Base-by-base conservation (phyloP, 2,888 invertebrate species). In the Meteorus colon region DNA sequence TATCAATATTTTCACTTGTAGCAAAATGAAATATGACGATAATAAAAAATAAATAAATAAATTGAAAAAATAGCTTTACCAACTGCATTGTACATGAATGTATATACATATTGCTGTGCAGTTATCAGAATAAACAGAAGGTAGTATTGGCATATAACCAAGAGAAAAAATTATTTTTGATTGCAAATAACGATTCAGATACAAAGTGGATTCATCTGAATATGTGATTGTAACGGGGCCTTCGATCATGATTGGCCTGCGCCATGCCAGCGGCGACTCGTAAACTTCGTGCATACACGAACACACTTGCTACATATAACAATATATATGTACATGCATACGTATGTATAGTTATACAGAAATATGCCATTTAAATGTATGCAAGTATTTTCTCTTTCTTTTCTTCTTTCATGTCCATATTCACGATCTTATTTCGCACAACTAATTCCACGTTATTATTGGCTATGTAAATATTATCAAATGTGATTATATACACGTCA, bases 401-500 rank as follows among this genome's bases (percentile, higher is more conserved):
- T 60, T 24, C 66, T 66, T 65, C 41, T 48, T 63, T 27, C n/a
- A 41, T 6, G 14, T 29, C 45, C 48, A 24, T 29, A 45, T 14
- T 12, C 66, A 67, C 48, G 45, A 41, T 19, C 16, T 70, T 51
- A 34, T 48, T 31, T 65, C 24, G 41, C 41, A 14, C 3, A 29
- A 82, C 83, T 85, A 86, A 88, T 88, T 87, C 87, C 79, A 81
- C 76, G 79, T 83, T 83, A 85, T 87, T 86, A 86, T 85, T 82
- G 83, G 80, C 84, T 85, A 83, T 84, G 82, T 84, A 86, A 88
- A 88, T 84, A 88, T 81, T 80, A 82, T 82, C 82, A 78, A 79
- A 77, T 84, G 82, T 84, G 76, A 77, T 79, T 80, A 80, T 70
- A 66, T 62, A 34, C 62, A 6, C 65, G 19, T 19, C 8, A 19